Base-by-base conservation (phyloP, 2,888 invertebrate species). In the Temnothorax unifasciatus region DNA sequence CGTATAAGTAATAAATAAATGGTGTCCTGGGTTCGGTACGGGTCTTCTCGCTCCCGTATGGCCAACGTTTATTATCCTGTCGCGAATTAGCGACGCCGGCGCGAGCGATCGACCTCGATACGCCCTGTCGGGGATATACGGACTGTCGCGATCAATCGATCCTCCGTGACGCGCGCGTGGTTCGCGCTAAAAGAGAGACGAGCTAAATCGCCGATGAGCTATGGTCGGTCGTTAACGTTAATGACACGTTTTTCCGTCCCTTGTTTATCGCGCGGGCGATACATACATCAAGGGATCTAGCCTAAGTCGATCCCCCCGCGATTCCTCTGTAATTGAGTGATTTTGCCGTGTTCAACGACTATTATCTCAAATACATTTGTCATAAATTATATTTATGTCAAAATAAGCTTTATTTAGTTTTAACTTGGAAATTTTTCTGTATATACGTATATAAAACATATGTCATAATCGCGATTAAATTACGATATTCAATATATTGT, bases 191-290 rank as follows among this genome's bases (percentile, higher is more conserved):
- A 64, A 76, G 76, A 64, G 76, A 64, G 76, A 38, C 76, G 52
- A 76, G 64, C 57, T 64, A 64, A 64, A 79, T 66, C 66, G 69
- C 54, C 57, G 82, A 77, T 47, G 59, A 88, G 79, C 64, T 74
- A 75, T 64, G 50, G 47, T 44, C 71, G 41, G 76, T 76, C 82
- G 84, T 81, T 88, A 88, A 84, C 88, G 89, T 21, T 88, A 84
- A 86, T 88, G 86, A 82, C 74, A 44, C 54, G 74, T 77, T 69
- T 79, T 57, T 57, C 44, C 44, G n/a, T 79, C n/a, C 57, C 29
- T 52, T 76, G 64, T 76, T 76, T 76, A 64, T 76, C 64, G 52
- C 52, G 18, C 13, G 50, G 2, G 11, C 25, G 64, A 63, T 64
- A 76, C 52, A 76, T 76, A 52, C 18, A 64, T 76, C 63, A 64